phyloP scores from a whole-genome alignment of 2,113 vertebrate species.

The Gyps fulvus region DNA sequence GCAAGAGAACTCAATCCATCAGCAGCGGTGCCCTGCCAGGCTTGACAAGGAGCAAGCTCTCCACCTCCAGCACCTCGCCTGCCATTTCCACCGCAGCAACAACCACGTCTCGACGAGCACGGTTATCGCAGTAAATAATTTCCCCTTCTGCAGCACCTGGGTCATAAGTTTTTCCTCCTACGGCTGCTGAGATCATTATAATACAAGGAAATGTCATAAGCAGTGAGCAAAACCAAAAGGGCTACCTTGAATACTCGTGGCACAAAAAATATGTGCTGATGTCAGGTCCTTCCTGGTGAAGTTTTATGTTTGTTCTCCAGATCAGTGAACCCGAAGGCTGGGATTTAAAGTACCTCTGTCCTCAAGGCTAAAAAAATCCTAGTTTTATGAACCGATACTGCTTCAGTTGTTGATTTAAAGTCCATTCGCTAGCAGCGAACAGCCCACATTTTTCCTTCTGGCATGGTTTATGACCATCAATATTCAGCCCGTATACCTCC shows the following conservation, averaged over 20 bases:
- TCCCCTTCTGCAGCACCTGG: background rate
- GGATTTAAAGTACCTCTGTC: constrained; percentile 63
- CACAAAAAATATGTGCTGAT: constrained; percentile 37
- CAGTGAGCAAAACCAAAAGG: constrained; percentile 30
- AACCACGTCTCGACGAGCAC: accelerated
- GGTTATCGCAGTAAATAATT: background rate
- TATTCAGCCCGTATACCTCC: constrained; percentile 32
- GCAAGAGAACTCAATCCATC: background rate
- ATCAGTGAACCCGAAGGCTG: constrained; percentile 39
- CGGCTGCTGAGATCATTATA: background rate
- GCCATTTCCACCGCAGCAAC: background rate
- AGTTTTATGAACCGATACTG: constrained; percentile 55
- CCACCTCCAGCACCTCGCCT: background rate
- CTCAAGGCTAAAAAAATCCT: constrained; percentile 58
- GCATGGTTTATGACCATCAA: constrained; percentile 43
- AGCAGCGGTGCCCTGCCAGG: background rate
- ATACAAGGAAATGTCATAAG: background rate
- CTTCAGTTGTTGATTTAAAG: constrained; percentile 65
- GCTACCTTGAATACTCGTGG: background rate
- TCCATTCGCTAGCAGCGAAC: constrained; percentile 19
- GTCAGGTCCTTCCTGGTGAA: constrained; percentile 1
- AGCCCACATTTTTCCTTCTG: constrained; percentile 35
- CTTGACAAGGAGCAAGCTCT: background rate
- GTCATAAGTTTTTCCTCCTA: background rate
- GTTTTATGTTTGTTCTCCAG: constrained; percentile 51